phyloP scores from a whole-genome alignment of 2,113 vertebrate genomes.

The Oriolus oriolus region DNA sequence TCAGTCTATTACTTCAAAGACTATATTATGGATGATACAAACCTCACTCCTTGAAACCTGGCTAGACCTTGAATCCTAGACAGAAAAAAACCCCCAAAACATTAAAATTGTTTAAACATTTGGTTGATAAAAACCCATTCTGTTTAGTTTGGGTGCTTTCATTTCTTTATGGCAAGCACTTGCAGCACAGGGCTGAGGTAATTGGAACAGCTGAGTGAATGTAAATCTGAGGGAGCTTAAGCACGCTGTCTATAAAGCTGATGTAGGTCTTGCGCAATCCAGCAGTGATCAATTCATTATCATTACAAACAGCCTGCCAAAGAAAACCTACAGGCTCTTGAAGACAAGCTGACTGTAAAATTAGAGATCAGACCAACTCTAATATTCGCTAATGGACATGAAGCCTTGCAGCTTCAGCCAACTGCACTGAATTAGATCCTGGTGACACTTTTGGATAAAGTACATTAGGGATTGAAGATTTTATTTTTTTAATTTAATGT shows the following conservation, averaged over 20 bases:
- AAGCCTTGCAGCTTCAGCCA: neutral
- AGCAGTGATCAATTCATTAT: slow-evolving; percentile 17
- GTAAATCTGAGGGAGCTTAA: slow-evolving; percentile 7
- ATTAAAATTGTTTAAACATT: neutral
- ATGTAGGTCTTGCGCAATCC: neutral
- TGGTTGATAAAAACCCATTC: neutral
- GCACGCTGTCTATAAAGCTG: neutral
- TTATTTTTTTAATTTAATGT: neutral
- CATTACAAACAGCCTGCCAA: neutral
- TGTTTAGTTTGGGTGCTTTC: neutral
- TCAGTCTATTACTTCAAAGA: neutral
- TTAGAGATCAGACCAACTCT: neutral
- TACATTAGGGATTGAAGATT: neutral
- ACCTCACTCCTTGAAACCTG: neutral
- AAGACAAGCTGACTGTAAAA: slow-evolving; percentile 10
- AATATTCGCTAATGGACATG: neutral
- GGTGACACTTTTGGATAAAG: neutral
- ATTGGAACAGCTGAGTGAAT: neutral
- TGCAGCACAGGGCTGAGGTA: neutral
- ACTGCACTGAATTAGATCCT: neutral
- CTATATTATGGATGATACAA: neutral
- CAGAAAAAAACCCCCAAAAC: neutral
- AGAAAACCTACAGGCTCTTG: neutral
- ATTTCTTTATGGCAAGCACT: neutral
- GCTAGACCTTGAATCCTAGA: neutral